A percentile compares a stretch with the other conserved stretches of the same genome.
Evolutionary conservation across 2,113 vertebrate genomes (phyloP).

Genomic region (Sitta europaea): DNA sequence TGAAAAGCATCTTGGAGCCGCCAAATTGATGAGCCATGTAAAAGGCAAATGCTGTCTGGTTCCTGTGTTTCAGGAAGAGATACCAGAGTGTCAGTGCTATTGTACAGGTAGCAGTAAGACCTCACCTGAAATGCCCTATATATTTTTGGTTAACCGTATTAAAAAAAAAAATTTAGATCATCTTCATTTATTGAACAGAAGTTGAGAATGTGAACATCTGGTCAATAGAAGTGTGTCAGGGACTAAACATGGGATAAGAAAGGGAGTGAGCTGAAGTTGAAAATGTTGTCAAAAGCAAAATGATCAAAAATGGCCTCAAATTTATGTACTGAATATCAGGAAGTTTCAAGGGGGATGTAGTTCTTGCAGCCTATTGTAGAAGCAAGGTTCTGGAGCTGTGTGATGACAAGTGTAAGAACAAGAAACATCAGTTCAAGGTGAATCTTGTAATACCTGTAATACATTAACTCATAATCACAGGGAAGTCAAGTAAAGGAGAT

Average conservation of each 20-base stretch:
- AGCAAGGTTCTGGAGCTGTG: background rate
- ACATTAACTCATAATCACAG: background rate
- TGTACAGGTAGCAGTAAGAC: background rate
- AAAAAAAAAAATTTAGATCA: background rate
- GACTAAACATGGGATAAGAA: background rate
- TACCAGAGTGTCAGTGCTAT: background rate
- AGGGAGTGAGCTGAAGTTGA: background rate
- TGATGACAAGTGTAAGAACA: background rate
- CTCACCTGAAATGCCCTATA: background rate
- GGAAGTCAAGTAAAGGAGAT: background rate
- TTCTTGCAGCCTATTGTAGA: background rate
- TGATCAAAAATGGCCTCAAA: background rate
- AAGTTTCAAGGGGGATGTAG: background rate
- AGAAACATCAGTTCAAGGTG: background rate
- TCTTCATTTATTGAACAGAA: background rate
- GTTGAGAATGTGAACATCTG: background rate
- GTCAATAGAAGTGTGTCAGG: background rate
- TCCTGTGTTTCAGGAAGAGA: background rate
- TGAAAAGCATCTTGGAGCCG: background rate
- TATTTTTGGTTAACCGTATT: background rate
- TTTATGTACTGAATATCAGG: background rate
- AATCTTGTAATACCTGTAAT: background rate
- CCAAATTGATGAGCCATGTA: background rate
- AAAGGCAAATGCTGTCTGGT: background rate
- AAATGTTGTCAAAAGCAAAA: background rate